Evolutionary conservation across 2,888 invertebrate genomes (phyloP).

Genomic region (Epinotia nisella): DNA sequence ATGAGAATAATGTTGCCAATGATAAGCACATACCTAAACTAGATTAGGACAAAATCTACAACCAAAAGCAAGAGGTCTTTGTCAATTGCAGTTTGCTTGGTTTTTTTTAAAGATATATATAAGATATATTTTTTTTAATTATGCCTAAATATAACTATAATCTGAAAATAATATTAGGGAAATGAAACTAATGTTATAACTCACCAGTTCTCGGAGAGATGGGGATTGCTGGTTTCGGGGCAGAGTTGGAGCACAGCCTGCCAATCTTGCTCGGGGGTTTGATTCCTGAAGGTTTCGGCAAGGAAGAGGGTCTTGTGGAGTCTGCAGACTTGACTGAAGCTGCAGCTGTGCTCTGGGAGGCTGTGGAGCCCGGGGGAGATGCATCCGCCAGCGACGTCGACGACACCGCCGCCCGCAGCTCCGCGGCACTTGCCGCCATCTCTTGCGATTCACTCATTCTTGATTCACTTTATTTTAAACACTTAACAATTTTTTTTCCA

Average conservation of each 20-base stretch:
- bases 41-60: slow-evolving; percentile 36
- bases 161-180: neutral
- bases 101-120: neutral
- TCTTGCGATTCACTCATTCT: slow-evolving; percentile 77
- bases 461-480: slow-evolving; percentile 59
- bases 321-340: slow-evolving; percentile 57
- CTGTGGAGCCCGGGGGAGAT: slow-evolving; percentile 66
- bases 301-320: slow-evolving; percentile 67
- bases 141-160: slow-evolving; percentile 16
- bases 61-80: slow-evolving; percentile 42
- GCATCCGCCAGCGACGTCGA: slow-evolving; percentile 68
- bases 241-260: slow-evolving; percentile 85
- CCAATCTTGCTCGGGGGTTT: slow-evolving; percentile 88
- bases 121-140: slow-evolving; percentile 15
- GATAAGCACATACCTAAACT: slow-evolving; percentile 35
- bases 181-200: slow-evolving; percentile 51
- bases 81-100: slow-evolving; percentile 77
- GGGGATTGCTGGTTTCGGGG: slow-evolving; percentile 88
- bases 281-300: slow-evolving; percentile 86
- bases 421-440: slow-evolving; percentile 54
- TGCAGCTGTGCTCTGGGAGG: slow-evolving; percentile 52
- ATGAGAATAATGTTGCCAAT: slow-evolving; percentile 21
- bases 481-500: slow-evolving; percentile 47
- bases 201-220: slow-evolving; percentile 84
- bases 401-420: slow-evolving; percentile 61